phyloP scores from a whole-genome alignment of 2,113 vertebrate species.

The Phaethornis superciliosus region DNA sequence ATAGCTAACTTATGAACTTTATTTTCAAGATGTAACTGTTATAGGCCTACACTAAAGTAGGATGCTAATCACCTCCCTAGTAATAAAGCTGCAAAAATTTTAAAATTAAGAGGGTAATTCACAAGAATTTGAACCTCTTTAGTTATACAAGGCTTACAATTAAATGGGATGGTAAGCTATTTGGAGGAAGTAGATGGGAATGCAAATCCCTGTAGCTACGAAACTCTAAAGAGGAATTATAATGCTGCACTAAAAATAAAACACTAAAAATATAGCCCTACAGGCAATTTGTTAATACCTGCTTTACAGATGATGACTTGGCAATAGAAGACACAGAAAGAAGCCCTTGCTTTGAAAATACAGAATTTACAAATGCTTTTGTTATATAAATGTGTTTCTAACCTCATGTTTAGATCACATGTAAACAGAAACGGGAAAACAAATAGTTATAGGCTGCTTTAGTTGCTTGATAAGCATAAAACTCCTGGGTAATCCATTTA shows the following conservation, averaged over 20 bases:
- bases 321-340: not conserved
- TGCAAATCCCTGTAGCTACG: not conserved
- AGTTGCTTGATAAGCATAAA: conserved; percentile 54
- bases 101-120: not conserved
- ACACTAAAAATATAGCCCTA: not conserved
- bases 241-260: not conserved
- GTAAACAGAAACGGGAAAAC: conserved; percentile 24
- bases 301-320: not conserved
- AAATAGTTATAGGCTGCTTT: not conserved
- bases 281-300: conserved; percentile 9
- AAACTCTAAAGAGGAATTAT: not conserved
- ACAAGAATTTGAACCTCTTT: not conserved
- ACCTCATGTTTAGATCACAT: not conserved
- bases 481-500: conserved; percentile 37
- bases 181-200: not conserved
- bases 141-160: not conserved
- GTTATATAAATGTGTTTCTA: conserved; percentile 2
- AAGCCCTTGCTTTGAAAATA: not conserved
- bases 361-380: not conserved
- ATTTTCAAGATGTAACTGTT: not conserved
- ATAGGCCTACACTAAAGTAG: not conserved
- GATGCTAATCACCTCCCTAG: not conserved
- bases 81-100: not conserved
- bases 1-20: not conserved
- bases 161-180: not conserved